Evolutionary conservation across 1,140 invertebrate genomes (phyloP).

Genomic region (Apis mellifera): DNA sequence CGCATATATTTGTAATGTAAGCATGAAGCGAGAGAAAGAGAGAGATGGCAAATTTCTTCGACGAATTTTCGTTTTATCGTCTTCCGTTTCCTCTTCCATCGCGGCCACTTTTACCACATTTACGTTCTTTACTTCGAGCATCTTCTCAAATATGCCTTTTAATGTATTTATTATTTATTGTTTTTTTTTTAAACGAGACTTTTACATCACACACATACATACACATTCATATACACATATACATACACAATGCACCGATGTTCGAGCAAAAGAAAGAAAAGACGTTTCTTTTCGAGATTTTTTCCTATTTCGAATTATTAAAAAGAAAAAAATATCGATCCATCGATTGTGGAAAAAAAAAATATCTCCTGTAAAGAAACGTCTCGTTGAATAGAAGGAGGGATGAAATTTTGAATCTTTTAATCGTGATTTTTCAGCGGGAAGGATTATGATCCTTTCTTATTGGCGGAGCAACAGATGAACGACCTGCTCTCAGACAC

Average conservation of each 20-base stretch:
- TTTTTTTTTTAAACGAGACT: no score
- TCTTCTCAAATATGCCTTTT: no score
- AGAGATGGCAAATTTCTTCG: background rate
- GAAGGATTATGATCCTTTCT: conserved; percentile 85
- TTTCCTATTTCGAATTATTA: background rate
- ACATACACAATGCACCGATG: background rate
- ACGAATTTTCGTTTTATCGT: background rate
- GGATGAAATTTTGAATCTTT: background rate
- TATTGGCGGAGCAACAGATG: conserved; percentile 86
- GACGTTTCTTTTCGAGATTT: background rate
- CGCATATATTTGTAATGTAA: background rate
- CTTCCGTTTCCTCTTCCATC: no score
- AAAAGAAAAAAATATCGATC: no score
- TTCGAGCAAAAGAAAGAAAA: background rate
- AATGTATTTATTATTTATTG: no score
- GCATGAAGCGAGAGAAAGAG: background rate
- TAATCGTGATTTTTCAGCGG: conserved; percentile 73
- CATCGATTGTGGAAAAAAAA: background rate
- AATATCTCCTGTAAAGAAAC: background rate
- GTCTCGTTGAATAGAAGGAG: background rate
- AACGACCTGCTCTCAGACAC: conserved; percentile 84
- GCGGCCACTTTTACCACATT: no score
- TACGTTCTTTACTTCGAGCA: no score
- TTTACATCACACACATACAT: no score
- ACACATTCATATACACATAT: no score